Evolutionary conservation across 1,140 invertebrate genomes (phyloP).

Genomic region (Solenopsis fugax): DNA sequence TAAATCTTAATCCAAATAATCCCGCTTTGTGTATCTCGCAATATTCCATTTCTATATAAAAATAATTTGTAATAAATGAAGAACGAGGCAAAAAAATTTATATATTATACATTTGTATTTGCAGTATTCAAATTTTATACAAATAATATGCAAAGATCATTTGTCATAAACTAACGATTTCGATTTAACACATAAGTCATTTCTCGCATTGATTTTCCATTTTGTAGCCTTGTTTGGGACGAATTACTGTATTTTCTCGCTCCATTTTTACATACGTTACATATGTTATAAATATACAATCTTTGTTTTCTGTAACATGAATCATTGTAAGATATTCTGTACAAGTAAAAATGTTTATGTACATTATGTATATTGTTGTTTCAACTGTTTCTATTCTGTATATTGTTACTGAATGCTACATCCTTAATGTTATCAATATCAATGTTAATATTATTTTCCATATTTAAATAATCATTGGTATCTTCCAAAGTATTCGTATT

Average conservation of each 20-base stretch:
- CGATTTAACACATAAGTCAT: slow-evolving; percentile 8
- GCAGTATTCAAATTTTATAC: neutral
- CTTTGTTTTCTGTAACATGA: neutral
- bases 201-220: neutral
- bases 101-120: neutral
- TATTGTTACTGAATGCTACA: neutral
- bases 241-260: neutral
- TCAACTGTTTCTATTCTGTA: neutral
- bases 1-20: slow-evolving; percentile 42
- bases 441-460: neutral
- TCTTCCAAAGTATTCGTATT: neutral
- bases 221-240: neutral
- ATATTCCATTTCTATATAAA: slow-evolving; percentile 67
- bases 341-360: slow-evolving; percentile 38
- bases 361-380: slow-evolving; percentile 7
- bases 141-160: neutral
- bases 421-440: neutral
- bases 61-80: slow-evolving; percentile 63
- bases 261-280: neutral
- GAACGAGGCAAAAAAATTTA: neutral
- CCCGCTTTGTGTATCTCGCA: slow-evolving; percentile 44
- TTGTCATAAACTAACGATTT: neutral
- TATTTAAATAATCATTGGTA: neutral
- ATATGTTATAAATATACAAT: slow-evolving; percentile 13
- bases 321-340: slow-evolving; percentile 31